Evolutionary conservation across 2,113 vertebrate species (phyloP), one percentile per base, ranked within the genome.

Genomic region (Vicugna pacos): DNA sequence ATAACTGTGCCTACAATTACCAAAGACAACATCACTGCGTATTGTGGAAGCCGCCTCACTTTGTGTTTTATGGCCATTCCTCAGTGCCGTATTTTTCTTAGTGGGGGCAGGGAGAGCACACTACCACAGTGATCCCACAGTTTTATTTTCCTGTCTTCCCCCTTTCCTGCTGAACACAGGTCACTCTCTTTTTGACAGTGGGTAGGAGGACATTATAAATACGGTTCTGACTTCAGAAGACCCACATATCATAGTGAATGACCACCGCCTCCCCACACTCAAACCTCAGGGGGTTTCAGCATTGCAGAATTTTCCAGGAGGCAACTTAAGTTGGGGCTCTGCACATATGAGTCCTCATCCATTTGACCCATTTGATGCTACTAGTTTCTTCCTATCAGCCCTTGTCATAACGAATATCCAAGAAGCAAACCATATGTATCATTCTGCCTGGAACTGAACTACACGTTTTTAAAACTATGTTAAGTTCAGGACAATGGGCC

Each of bases 401-500:
- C 54, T 87, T 72, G 35, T 89, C 84, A 90, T 77, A 70, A 92
- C 42, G 69, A 48, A 19, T 69, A 56, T 60, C 89, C 32, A 93
- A 83, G 42, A 94, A 89, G 72, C 8, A 17, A 95, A 56, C 32
- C 76, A 30, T 13, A 58, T 12, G 72, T 46, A 52, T 46, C 20
- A 1, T 62, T 89, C 73, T 94, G n/a, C 92, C 64, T 3, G 48
- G 81, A 92, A 95, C 0, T n/a, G 26, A 93, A 84, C 13, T 85
- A 28, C 76, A 92, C 50, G 15, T 72, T 70, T 28, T 64, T 48
- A 70, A 92, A 88, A 38, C 6, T 42, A 28, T 38, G 89, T 86
- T 48, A 48, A 76, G 32, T 72, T 76, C 17, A 24, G 60, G 9
- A 5, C 83, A 95, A 96, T 13, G 56, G 35, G 35, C 20, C 22